Evolutionary conservation across 1,140 invertebrate species (phyloP).

Genomic region (Heterodera carotae): DNA sequence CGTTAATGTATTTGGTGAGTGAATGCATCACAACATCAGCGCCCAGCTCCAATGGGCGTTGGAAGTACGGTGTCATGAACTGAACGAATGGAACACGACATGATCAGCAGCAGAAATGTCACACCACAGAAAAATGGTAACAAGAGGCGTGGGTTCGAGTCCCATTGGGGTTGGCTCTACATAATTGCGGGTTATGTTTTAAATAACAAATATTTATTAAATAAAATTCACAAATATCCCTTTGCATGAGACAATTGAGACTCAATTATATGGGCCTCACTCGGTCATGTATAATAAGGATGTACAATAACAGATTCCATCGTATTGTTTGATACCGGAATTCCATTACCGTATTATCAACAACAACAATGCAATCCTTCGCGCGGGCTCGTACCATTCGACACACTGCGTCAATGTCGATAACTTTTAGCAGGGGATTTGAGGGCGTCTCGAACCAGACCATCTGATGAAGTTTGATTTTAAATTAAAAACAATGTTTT

Average conservation of each 20-base stretch:
- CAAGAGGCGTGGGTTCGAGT: too few relatives aligned
- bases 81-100: too few relatives aligned
- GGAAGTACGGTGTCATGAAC: conserved; percentile 24
- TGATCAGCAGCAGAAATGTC: too few relatives aligned
- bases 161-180: too few relatives aligned
- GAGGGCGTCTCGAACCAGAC: conserved; percentile 96
- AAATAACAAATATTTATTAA: too few relatives aligned
- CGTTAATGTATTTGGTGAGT: conserved; percentile 96
- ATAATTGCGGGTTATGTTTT: too few relatives aligned
- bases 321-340: too few relatives aligned
- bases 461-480: conserved; percentile 68
- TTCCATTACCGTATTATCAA: conserved; percentile 94
- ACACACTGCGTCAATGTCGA: conserved; percentile 80
- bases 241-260: too few relatives aligned
- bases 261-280: too few relatives aligned
- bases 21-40: conserved; percentile 91
- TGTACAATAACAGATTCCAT: too few relatives aligned
- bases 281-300: too few relatives aligned
- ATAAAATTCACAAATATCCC: too few relatives aligned
- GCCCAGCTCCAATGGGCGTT: conserved; percentile 80
- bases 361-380: conserved; percentile 77
- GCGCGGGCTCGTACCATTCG: conserved; percentile 70
- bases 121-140: neutral
- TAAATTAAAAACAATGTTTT: conserved; percentile 1
- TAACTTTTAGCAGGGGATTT: conserved; percentile 90